Evolutionary conservation across 2,113 vertebrate species (phyloP).

Genomic region (Butastur rufipennis): DNA sequence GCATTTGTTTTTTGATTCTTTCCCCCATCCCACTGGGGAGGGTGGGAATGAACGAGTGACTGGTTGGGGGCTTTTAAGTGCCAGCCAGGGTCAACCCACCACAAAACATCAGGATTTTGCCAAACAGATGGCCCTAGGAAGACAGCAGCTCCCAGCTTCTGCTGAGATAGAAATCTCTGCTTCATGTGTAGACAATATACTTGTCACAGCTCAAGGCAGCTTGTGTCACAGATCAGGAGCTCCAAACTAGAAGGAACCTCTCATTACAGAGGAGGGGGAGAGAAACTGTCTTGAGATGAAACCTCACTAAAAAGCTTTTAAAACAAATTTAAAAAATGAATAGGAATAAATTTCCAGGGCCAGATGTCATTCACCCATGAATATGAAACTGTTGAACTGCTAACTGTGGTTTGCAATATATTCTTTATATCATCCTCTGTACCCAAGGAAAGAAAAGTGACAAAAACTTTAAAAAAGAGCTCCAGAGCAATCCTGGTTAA

Average conservation of each 20-base stretch:
- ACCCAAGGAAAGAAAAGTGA: background rate
- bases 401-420: background rate
- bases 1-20: background rate
- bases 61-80: background rate
- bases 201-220: conserved; percentile 22
- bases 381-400: conserved; percentile 22
- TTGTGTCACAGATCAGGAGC: conserved; percentile 35
- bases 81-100: background rate
- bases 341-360: conserved; percentile 19
- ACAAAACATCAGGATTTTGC: background rate
- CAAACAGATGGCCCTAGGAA: background rate
- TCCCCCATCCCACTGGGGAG: no score
- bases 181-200: background rate
- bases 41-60: background rate
- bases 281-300: conserved; percentile 11
- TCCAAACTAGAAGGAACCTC: background rate
- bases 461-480: background rate
- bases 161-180: background rate
- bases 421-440: background rate
- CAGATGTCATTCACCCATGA: conserved; percentile 24
- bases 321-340: conserved; percentile 29
- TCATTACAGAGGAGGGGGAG: background rate
- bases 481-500: background rate
- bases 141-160: background rate
- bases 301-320: conserved; percentile 27